Evolutionary conservation across 1,140 invertebrate species (phyloP).

Genomic region (Drosophila nannoptera): DNA sequence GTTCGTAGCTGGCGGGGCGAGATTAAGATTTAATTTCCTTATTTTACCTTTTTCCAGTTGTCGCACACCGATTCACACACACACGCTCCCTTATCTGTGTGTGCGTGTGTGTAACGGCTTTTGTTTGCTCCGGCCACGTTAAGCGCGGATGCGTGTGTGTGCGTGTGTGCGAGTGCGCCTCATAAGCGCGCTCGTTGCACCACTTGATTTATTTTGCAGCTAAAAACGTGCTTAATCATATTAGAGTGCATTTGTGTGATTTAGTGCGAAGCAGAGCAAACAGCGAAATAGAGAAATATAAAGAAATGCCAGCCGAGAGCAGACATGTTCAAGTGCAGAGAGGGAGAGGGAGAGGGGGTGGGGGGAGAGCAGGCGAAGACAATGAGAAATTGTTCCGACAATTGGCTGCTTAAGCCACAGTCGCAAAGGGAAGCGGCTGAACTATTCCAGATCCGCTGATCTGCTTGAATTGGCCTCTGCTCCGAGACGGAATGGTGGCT

Average conservation of each 20-base stretch:
- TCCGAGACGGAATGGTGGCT: neutral
- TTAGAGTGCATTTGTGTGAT: constrained; percentile 76
- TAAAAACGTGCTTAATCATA: constrained; percentile 77
- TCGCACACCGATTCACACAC: constrained; percentile 49
- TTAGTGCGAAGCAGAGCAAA: constrained; percentile 58
- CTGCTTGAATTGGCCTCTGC: neutral
- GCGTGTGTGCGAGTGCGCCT: constrained; percentile 25
- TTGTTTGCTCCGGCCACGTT: too few relatives aligned
- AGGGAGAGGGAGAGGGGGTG: constrained; percentile 2
- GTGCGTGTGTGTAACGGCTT: constrained; percentile 13
- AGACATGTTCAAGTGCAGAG: neutral
- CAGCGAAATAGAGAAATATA: constrained; percentile 17
- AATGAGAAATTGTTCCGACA: constrained; percentile 30
- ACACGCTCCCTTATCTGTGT: constrained; percentile 43
- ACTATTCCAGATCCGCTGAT: neutral
- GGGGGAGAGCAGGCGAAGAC: neutral
- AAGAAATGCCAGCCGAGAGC: constrained; percentile 3
- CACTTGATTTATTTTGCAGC: constrained; percentile 74
- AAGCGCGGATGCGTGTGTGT: constrained; percentile 23
- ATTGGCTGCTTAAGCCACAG: constrained; percentile 1
- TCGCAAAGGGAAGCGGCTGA: neutral
- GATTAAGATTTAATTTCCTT: constrained; percentile 17
- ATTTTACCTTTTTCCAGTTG: constrained; percentile 48
- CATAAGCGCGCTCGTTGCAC: constrained; percentile 57
- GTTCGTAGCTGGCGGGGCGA: constrained; percentile 1